Evolutionary conservation across 2,888 invertebrate species (phyloP).

Genomic region (Mycalesis mineus): DNA sequence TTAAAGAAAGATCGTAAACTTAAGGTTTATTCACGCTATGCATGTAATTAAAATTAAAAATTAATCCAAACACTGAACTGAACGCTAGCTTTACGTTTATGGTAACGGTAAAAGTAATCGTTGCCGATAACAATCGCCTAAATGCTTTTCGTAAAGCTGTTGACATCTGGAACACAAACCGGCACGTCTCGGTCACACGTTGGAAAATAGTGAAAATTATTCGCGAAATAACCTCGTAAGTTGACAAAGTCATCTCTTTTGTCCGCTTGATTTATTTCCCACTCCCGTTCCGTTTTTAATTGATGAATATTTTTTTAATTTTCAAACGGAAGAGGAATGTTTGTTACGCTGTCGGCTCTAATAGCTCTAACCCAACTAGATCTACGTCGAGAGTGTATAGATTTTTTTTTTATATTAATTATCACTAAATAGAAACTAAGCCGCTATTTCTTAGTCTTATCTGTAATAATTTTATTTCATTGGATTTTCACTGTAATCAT

Average conservation of each 20-base stretch:
- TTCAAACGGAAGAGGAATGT: conserved; percentile 34
- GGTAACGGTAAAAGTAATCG: background rate
- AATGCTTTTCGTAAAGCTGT: conserved; percentile 3
- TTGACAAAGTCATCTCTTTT: conserved; percentile 40
- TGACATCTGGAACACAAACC: background rate
- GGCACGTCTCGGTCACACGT: background rate
- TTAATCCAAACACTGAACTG: background rate
- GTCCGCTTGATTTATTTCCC: conserved; percentile 42
- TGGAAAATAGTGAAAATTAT: conserved; percentile 10
- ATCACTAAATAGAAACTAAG: background rate
- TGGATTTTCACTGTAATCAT: too few species aligned
- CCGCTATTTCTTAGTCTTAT: background rate
- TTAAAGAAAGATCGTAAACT: too few species aligned
- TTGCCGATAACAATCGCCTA: background rate
- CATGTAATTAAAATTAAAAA: background rate
- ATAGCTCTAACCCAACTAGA: background rate
- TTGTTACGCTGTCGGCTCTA: background rate
- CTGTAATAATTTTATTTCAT: too few species aligned
- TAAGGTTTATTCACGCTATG: background rate
- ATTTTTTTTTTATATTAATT: background rate
- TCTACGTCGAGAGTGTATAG: background rate
- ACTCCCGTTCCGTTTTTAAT: conserved; percentile 44
- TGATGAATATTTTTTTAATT: conserved; percentile 32
- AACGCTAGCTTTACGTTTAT: background rate
- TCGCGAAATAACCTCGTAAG: conserved; percentile 33